Evolutionary conservation across 2,888 invertebrate genomes (phyloP).

Genomic region (Eutolmus rufibarbis): DNA sequence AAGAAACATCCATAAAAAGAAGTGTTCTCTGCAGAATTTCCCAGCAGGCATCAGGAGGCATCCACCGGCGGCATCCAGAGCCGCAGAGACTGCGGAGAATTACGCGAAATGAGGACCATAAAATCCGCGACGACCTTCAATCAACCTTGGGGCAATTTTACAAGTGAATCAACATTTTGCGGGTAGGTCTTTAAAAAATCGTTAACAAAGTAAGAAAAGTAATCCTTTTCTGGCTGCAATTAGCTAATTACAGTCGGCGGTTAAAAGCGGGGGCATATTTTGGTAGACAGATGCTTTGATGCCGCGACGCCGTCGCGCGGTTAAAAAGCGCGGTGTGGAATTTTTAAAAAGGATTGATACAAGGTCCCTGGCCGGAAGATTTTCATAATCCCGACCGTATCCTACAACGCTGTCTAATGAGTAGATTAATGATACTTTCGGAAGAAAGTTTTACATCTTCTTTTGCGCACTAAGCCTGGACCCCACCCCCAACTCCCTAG

Average conservation of each 20-base stretch:
- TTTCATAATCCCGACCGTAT: slow-evolving; percentile 41
- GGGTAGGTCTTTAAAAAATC: background rate
- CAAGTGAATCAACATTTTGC: background rate
- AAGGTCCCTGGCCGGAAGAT: slow-evolving; percentile 1
- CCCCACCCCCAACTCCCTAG: background rate
- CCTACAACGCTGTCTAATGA: slow-evolving; percentile 43
- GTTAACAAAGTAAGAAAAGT: background rate
- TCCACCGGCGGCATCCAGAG: background rate
- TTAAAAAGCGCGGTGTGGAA: background rate
- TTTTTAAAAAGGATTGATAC: slow-evolving; percentile 26
- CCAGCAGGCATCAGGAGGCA: background rate
- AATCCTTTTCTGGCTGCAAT: background rate
- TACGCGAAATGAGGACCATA: background rate
- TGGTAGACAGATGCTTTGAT: background rate
- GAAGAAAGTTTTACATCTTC: slow-evolving; percentile 22
- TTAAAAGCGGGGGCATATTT: background rate
- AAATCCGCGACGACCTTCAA: background rate
- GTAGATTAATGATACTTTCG: slow-evolving; percentile 47
- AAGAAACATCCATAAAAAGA: background rate
- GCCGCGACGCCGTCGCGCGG: background rate
- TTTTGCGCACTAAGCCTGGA: background rate
- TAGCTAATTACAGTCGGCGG: background rate
- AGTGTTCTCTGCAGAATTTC: background rate
- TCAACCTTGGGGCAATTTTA: background rate
- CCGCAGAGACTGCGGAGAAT: background rate